phyloP scores from a whole-genome alignment of 2,113 vertebrate genomes.

The Gobio gobio region DNA sequence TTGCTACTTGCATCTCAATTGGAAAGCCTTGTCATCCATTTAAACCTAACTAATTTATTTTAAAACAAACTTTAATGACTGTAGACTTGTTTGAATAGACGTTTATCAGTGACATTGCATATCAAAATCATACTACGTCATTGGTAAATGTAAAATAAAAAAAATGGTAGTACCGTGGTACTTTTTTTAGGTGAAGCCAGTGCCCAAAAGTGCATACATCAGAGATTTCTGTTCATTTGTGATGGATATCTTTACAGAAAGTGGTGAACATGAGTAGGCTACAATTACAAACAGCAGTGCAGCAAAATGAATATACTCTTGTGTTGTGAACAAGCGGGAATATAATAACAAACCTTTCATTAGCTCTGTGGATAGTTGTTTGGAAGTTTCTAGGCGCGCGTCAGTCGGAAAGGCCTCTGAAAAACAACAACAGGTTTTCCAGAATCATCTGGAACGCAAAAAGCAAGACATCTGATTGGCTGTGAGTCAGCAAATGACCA shows the following conservation, averaged over 20 bases:
- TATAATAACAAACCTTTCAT: not conserved
- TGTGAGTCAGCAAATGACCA: not conserved
- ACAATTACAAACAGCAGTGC: not conserved
- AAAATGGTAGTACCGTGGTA: not conserved
- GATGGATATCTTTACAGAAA: not conserved
- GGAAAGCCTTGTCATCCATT: not conserved
- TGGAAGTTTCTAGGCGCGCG: not conserved
- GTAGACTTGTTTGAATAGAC: no score
- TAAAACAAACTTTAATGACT: not conserved
- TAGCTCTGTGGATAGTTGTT: not conserved
- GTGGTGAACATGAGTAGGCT: not conserved
- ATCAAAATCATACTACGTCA: no score
- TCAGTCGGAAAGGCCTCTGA: no score
- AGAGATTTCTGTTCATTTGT: not conserved
- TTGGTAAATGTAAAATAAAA: no score
- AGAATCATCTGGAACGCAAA: not conserved
- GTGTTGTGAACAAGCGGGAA: not conserved
- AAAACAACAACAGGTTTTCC: not conserved
- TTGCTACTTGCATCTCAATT: not conserved
- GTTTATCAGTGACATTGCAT: not conserved
- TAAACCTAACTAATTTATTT: not conserved
- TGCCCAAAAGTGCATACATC: not conserved
- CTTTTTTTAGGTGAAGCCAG: not conserved
- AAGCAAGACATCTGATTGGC: not conserved
- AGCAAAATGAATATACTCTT: not conserved